Conservation (phyloP, 2,113 vertebrate genomes). For the Gobiocypris rarus region DNA sequence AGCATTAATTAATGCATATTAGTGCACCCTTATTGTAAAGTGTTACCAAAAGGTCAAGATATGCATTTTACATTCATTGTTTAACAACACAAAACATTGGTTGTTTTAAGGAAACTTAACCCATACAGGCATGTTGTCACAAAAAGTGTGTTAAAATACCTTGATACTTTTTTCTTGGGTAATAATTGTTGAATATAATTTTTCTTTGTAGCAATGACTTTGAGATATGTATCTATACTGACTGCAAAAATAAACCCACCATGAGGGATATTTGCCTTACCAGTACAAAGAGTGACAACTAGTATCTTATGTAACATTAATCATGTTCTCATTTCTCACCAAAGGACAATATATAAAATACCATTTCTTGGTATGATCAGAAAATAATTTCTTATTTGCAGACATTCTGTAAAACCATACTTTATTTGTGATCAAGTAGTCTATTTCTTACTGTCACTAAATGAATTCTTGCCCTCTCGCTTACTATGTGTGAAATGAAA, state of each 20-base stretch:
- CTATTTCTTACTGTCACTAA: background rate
- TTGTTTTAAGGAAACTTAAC: no score
- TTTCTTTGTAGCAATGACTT: background rate
- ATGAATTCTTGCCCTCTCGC: background rate
- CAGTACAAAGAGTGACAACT: background rate
- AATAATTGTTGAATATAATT: background rate
- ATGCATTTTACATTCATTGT: no score
- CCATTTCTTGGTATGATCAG: background rate
- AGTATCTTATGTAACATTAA: background rate
- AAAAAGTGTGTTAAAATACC: background rate
- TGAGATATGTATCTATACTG: background rate
- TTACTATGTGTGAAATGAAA: slow-evolving; percentile 25
- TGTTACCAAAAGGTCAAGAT: no score
- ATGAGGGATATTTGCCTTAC: background rate
- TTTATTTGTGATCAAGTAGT: background rate
- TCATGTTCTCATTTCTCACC: background rate
- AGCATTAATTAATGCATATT: no score
- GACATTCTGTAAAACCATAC: background rate
- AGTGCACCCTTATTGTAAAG: no score
- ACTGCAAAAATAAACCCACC: background rate
- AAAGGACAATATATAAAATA: background rate
- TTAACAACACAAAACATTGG: no score
- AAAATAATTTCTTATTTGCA: background rate
- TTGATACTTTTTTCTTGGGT: background rate
- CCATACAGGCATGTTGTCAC: background rate